Conservation (phyloP, 2,888 invertebrate genomes). For the Apotomis betuletana region DNA sequence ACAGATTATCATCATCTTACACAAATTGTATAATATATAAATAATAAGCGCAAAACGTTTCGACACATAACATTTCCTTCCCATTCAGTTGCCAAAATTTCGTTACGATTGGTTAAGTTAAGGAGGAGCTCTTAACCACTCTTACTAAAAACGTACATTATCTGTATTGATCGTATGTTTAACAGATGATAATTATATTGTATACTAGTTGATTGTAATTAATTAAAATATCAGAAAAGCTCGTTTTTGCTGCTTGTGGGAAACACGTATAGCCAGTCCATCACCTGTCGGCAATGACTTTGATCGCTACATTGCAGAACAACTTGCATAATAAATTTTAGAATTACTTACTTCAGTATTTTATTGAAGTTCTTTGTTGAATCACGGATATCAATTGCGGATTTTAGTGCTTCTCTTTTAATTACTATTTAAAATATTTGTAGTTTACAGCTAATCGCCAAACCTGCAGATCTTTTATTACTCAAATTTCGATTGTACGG, state of each 20-base stretch:
- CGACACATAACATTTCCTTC: too few species aligned
- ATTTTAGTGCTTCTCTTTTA: too few species aligned
- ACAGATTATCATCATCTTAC: too few species aligned
- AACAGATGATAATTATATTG: not conserved
- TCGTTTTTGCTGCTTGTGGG: slow-evolving; percentile 9
- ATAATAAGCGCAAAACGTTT: too few species aligned
- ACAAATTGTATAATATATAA: too few species aligned
- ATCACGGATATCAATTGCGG: not conserved
- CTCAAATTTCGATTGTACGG: too few species aligned
- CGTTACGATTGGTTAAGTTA: too few species aligned
- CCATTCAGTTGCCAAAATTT: too few species aligned
- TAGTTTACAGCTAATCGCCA: too few species aligned
- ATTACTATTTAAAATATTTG: too few species aligned
- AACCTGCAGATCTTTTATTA: too few species aligned
- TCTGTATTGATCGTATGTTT: not conserved
- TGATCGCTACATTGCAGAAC: not conserved
- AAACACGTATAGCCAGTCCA: slow-evolving; percentile 2
- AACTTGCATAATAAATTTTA: not conserved
- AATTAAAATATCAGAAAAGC: slow-evolving; percentile 20
- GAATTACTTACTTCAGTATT: not conserved
- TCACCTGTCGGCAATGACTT: not conserved
- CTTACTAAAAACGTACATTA: not conserved
- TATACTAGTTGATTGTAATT: not conserved
- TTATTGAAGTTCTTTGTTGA: not conserved
- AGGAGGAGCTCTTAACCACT: not conserved